Percentiles rank a stretch among this genome's conserved stretches.
Conservation (phyloP, 1,140 invertebrate genomes). For the Elysia chlorotica region DNA sequence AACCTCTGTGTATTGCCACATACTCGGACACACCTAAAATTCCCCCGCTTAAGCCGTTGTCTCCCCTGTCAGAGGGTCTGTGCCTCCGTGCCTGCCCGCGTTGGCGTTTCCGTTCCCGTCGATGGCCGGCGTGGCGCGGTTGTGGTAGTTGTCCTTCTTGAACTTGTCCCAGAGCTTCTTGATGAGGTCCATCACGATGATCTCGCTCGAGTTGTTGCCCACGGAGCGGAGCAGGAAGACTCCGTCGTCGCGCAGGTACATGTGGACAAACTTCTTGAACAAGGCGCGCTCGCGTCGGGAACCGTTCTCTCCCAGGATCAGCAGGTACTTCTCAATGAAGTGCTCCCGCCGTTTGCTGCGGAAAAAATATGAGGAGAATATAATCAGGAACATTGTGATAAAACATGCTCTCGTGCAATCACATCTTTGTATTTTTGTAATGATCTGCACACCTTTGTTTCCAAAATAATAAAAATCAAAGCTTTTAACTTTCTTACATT, state of each 20-base stretch:
- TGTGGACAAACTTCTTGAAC: slow-evolving; percentile 29
- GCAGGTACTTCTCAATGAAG: slow-evolving; percentile 42
- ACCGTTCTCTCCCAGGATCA: slow-evolving; percentile 29
- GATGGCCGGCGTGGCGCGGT: too few species aligned
- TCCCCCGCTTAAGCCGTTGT: too few species aligned
- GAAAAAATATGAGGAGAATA: background rate
- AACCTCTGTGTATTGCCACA: too few species aligned
- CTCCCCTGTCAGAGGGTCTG: too few species aligned
- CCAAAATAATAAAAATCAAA: too few species aligned
- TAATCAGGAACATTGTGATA: background rate
- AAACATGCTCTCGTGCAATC: slow-evolving; percentile 9
- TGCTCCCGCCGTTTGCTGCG: slow-evolving; percentile 28
- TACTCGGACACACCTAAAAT: too few species aligned
- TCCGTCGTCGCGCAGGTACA: slow-evolving; percentile 40
- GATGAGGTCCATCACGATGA: slow-evolving; percentile 40
- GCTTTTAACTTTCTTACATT: too few species aligned
- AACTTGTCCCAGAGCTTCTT: slow-evolving; percentile 38
- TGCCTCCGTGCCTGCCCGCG: too few species aligned
- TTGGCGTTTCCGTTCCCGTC: background rate
- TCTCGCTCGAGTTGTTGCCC: slow-evolving; percentile 41
- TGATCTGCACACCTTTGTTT: too few species aligned
- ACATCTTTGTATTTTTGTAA: too few species aligned
- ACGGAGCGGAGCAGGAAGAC: slow-evolving; percentile 41
- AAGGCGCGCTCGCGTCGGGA: slow-evolving; percentile 22
- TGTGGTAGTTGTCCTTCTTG: slow-evolving; percentile 19